phyloP scores from a whole-genome alignment of 2,888 invertebrate genomes.

The Torymus aiolomorphi region DNA sequence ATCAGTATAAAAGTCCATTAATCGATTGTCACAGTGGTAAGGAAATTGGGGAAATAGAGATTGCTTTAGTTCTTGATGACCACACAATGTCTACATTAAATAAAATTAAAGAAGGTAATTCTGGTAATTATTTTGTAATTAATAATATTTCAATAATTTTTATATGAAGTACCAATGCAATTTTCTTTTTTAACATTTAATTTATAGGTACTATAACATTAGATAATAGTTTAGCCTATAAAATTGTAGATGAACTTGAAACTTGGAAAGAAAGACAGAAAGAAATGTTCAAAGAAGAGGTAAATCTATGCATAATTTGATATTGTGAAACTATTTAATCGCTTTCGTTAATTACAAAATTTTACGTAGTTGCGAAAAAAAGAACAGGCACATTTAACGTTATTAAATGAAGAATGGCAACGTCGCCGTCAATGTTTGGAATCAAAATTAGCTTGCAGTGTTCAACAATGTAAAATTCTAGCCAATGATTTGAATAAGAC shows the following conservation, averaged over 20 bases:
- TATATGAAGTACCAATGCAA: no score
- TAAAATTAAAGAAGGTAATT: slow-evolving; percentile 22
- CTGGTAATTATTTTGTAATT: slow-evolving; percentile 9
- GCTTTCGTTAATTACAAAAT: slow-evolving; percentile 25
- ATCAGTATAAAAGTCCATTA: slow-evolving; percentile 66
- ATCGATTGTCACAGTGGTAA: slow-evolving; percentile 62
- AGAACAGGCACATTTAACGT: slow-evolving; percentile 77
- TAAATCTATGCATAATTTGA: slow-evolving; percentile 64
- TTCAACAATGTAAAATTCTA: slow-evolving; percentile 80
- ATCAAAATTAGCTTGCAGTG: slow-evolving; percentile 78
- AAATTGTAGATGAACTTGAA: slow-evolving; percentile 82
- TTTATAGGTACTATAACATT: slow-evolving; percentile 60
- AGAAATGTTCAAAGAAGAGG: slow-evolving; percentile 80
- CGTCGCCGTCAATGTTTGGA: slow-evolving; percentile 79
- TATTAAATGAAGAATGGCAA: slow-evolving; percentile 79
- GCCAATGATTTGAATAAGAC: slow-evolving; percentile 80
- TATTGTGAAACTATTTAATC: slow-evolving; percentile 27
- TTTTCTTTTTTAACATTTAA: no score
- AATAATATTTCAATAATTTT: neutral
- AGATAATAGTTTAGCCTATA: slow-evolving; percentile 74
- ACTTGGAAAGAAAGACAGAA: slow-evolving; percentile 85
- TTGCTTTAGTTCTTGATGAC: slow-evolving; percentile 69
- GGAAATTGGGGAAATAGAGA: slow-evolving; percentile 66
- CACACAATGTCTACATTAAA: slow-evolving; percentile 47
- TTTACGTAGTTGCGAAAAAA: slow-evolving; percentile 77